Conservation (phyloP, 2,797 vertebrate species). For the Yasuhikotakia modesta region DNA sequence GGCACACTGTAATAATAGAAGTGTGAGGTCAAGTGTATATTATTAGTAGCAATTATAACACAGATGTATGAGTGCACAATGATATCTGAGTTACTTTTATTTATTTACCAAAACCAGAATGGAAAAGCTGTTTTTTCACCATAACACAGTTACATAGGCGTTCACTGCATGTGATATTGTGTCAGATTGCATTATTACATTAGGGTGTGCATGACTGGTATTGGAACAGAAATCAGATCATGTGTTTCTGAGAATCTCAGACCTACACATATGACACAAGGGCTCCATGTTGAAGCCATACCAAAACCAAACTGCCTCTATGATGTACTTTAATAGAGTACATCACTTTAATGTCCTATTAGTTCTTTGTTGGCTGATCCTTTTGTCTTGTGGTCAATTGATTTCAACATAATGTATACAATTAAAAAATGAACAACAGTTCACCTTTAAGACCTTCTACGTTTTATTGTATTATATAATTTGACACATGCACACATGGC, state of each 20-base stretch:
- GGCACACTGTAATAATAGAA: too few relatives aligned
- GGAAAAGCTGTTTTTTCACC: too few relatives aligned
- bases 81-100: too few relatives aligned
- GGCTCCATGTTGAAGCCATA: not conserved
- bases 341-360: too few relatives aligned
- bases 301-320: conserved; percentile 24
- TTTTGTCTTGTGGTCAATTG: not conserved
- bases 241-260: not conserved
- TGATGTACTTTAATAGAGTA: conserved; percentile 6
- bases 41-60: too few relatives aligned
- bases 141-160: too few relatives aligned
- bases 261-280: conserved; percentile 5
- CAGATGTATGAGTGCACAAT: too few relatives aligned
- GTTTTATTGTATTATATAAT: conserved; percentile 1
- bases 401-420: not conserved
- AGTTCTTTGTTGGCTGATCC: not conserved
- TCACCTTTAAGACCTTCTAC: not conserved
- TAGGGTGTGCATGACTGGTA: conserved; percentile 1
- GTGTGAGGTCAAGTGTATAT: too few relatives aligned
- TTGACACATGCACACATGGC: not conserved
- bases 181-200: not conserved
- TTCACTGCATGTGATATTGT: too few relatives aligned
- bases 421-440: too few relatives aligned
- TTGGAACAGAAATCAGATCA: conserved; percentile 49
- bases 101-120: too few relatives aligned